Base-by-base conservation (phyloP, 2,797 vertebrate genomes). In the Acridotheres tristis region DNA sequence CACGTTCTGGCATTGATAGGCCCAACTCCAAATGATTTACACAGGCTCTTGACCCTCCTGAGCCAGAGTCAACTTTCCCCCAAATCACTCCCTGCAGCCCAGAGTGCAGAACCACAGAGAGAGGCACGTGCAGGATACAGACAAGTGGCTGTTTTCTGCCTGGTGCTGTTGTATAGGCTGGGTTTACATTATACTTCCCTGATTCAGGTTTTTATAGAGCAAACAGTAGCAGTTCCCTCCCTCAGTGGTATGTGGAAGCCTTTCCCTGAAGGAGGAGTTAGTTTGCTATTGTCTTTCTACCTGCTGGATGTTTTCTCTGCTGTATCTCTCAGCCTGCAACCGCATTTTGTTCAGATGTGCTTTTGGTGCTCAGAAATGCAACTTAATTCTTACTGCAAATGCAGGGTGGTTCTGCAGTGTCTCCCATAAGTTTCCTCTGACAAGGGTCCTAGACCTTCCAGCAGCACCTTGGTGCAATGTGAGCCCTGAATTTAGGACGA, bases 221-320 rank as follows among this genome's bases (percentile, higher is more conserved):
- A 62, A 95, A 87, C 80, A 76, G 88, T 54, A 93, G 88, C 88
- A 79, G 77, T 91, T 94, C 79, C 85, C 76, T 73, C 85, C 78
- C 55, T 81, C 65, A 18, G 62, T 2, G 9, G 54, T 80, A 22
- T 75, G 67, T 63, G 0, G 0, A 91, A 92, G 78, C 25, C 48
- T 58, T 92, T 93, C 87, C 48, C 55, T 58, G 36, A 62, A 79
- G 91, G 93, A 94, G 80, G 36, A 48, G 32, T 93, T 87, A 73
- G 67, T 90, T 91, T 36, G 54, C 69, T 68, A 18, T 86, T 92
- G 72, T 74, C 57, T 61, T 61, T 34, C 40, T 90, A 77, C 85
- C 85, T 78, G n/a, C 21, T 87, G 67, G 34, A 22, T 83, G 10
- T 47, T 92, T 89, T 59, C 58, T 47, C 45, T 73, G 38, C n/a